Base-by-base conservation (phyloP, 2,113 vertebrate species). In the Raja brachyura region DNA sequence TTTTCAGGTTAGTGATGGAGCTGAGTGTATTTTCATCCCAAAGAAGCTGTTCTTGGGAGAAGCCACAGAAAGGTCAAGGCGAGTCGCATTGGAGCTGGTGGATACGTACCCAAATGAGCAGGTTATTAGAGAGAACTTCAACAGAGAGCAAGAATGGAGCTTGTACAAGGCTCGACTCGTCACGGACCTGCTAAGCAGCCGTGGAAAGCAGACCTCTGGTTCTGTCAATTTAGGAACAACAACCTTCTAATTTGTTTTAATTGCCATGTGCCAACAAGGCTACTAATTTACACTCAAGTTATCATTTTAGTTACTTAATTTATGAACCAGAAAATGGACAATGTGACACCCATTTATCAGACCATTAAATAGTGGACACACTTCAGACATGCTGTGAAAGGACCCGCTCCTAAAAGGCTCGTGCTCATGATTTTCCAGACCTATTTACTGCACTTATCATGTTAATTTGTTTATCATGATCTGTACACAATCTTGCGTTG, bases 1-100 rank as follows among this genome's bases (percentile, higher is more conserved):
- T 93, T 28, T 16, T 31, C 25, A 95, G 94, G 93, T 94, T 93
- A 95, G 93, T 93, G 93, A 95, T 94, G 94, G 94, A 93, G 83
- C 61, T 3, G 93, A 95, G 48, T 93, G 93, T 9, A 90, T 95
- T 94, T 95, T 94, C 93, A 94, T 94, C 93, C 79, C 94, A 70
- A 28, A 93, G 93, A 94, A 78, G 33, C 81, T 94, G 10, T 95
- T 93, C 63, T 76, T 94, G 79, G 18, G 56, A 75, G 94, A 95
- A 93, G 93, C 93, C 33, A 74, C 95, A 13, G 1, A n/a, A 31
- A 92, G 94, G 86, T 94, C 93, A 48, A 94, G 70, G 63, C 73
- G 25, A 39, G 88, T 93, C 4, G 93, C 92, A 4, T n/a, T 93
- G 4, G 93, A 93, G 6, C 0, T 93, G 48, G 59, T 70, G 28